Evolutionary conservation across 2,888 invertebrate species (phyloP).

Genomic region (Elegia similella): DNA sequence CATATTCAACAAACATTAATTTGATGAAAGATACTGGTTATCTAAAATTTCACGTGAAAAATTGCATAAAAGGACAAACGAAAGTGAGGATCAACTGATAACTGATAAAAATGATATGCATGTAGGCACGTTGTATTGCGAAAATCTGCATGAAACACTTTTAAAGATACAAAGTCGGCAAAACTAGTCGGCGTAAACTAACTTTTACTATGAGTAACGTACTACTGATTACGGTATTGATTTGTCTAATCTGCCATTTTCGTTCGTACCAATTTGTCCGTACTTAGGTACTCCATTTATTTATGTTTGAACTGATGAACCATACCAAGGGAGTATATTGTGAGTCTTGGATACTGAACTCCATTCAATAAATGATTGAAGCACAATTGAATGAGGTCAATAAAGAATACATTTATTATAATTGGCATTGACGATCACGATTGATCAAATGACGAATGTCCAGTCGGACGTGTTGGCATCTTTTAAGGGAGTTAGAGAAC

Average conservation of each 20-base stretch:
- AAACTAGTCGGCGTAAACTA: no score
- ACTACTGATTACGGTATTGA: no score
- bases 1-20: no score
- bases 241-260: no score
- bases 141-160: no score
- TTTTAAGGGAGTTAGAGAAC: slow-evolving; percentile 14
- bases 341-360: background rate
- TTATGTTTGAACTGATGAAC: background rate
- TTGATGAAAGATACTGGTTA: background rate
- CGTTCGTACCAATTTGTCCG: no score
- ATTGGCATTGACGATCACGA: slow-evolving; percentile 50
- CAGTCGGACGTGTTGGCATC: slow-evolving; percentile 20
- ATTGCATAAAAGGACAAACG: background rate
- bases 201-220: no score
- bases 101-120: background rate
- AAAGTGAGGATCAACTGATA: background rate
- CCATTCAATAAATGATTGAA: slow-evolving; percentile 37
- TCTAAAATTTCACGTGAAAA: background rate
- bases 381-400: slow-evolving; percentile 58
- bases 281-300: background rate
- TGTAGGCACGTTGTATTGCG: no score
- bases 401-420: slow-evolving; percentile 56
- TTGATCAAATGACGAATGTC: slow-evolving; percentile 38
- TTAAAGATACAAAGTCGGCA: no score
- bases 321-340: background rate